Base-by-base conservation (phyloP, 2,888 invertebrate species). In the Andrena bucephala region DNA sequence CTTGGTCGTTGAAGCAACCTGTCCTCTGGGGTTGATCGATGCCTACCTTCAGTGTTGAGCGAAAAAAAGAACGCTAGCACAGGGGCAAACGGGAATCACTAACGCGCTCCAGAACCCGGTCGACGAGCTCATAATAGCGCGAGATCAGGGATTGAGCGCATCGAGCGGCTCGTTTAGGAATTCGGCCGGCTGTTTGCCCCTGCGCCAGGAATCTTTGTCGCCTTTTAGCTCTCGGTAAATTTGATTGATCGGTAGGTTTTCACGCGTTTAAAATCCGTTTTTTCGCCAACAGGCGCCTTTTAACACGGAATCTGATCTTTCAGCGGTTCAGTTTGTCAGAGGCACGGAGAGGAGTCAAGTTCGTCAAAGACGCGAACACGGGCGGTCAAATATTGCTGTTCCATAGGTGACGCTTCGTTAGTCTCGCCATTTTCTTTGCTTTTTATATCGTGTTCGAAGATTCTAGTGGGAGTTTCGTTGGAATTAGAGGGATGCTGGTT, bases 21-120 rank as follows among this genome's bases (percentile, higher is more conserved):
- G 82, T 85, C 79, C 86, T 88, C 70, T 59, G 75, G 78, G 78
- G 71, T 77, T 85, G 86, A 89, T 89, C 89, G 88, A 89, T 88
- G 86, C 65, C 65, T 77, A 59, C 67, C 78, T 57, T 50, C 76
- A 29, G 27, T 66, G 63, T 80, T 69, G 85, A 77, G 42, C 33
- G 29, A 42, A 78, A 60, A 52, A 29, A 48, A 20, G 36, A 29
- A 16, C 27, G n/a, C 7, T 1, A 31, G 20, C 36, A 5, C 48
- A 13, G 29, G n/a, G 16, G 31, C 10, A n/a, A 59, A 10, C 48
- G 50, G 42, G 52, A 36, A 68, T 63, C 54, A 48, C 77, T 77
- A 6, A 16, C 69, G 33, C 33, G 77, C 54, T 63, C 3, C 52
- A n/a, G 77, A 59, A 69, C 57, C 36, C 48, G 31, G 36, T 62